Conservation (phyloP, 1,140 invertebrate genomes). For the Hycleus cichorii region DNA sequence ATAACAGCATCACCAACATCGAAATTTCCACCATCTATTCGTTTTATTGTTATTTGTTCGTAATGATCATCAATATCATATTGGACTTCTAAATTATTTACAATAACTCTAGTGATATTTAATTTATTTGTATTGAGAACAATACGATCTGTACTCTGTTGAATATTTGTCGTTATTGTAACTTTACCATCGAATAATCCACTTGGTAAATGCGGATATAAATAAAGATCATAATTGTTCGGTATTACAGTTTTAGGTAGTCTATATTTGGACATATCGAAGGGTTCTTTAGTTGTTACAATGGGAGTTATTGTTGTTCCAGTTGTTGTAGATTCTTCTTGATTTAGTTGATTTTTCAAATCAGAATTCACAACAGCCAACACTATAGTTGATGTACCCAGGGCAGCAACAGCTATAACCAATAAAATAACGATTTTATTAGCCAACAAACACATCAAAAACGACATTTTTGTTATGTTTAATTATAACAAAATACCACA, state of each 20-base stretch:
- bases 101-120: conserved; percentile 41
- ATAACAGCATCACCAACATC: conserved; percentile 1
- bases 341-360: conserved; percentile 16
- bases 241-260: conserved; percentile 53
- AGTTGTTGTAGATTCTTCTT: conserved; percentile 4
- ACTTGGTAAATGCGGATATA: conserved; percentile 66
- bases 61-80: conserved; percentile 19
- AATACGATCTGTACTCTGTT: conserved; percentile 50
- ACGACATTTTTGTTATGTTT: conserved; percentile 10
- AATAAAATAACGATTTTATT: conserved; percentile 26
- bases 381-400: conserved; percentile 23
- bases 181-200: conserved; percentile 59
- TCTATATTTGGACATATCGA: conserved; percentile 29
- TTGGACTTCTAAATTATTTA: conserved; percentile 10
- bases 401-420: conserved; percentile 17
- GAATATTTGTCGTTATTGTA: conserved; percentile 56
- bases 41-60: conserved; percentile 27
- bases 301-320: neutral
- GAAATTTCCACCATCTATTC: conserved; percentile 16
- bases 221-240: conserved; percentile 68
- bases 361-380: conserved; percentile 21
- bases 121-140: conserved; percentile 64
- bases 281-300: conserved; percentile 5
- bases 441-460: conserved; percentile 16
- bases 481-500: neutral